These are phyloP conservation scores for Morelia viridis DNA, from an alignment of 2,797 vertebrate species.

Conservation along the genomic window DNA sequence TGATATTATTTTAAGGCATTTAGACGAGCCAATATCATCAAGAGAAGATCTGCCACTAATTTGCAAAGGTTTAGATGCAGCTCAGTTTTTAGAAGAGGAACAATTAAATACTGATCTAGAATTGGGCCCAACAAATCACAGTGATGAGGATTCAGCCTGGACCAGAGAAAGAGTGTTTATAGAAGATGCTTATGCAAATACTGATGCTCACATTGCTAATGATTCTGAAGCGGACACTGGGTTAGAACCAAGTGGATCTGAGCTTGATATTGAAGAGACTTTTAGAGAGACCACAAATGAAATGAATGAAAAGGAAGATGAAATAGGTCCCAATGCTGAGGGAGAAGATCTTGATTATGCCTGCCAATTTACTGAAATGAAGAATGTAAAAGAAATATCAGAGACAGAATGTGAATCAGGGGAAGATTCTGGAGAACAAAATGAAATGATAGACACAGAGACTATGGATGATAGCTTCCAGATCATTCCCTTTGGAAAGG, in stretches of 20 bases:
- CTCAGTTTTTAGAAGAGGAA: conserved; percentile 31
- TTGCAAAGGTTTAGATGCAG: conserved; percentile 26
- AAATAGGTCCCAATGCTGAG: conserved; percentile 32
- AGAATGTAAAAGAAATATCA: conserved; percentile 23
- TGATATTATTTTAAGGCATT: conserved; percentile 37
- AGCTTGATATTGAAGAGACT: not conserved
- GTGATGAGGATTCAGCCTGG: conserved; percentile 24
- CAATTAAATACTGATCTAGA: not conserved
- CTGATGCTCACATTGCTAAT: not conserved
- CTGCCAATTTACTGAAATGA: conserved; percentile 34
- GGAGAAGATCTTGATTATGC: conserved; percentile 29
- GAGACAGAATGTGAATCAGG: conserved; percentile 38
- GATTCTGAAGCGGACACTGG: conserved; percentile 34
- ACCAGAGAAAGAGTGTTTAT: conserved; percentile 25
- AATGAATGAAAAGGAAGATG: conserved; percentile 43
- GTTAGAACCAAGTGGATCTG: conserved; percentile 29
- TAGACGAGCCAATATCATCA: conserved; percentile 24
- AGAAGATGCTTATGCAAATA: conserved; percentile 16
- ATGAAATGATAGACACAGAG: conserved; percentile 41
- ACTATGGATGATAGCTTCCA: conserved; percentile 60
- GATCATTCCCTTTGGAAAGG: conserved; percentile 64
- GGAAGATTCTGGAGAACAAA: conserved; percentile 18
- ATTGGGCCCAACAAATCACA: conserved; percentile 15
- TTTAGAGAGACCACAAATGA: conserved; percentile 14
- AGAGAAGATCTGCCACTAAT: conserved; percentile 29